Evolutionary conservation across 2,888 invertebrate species (phyloP).

Genomic region (Aporophyla nigra): DNA sequence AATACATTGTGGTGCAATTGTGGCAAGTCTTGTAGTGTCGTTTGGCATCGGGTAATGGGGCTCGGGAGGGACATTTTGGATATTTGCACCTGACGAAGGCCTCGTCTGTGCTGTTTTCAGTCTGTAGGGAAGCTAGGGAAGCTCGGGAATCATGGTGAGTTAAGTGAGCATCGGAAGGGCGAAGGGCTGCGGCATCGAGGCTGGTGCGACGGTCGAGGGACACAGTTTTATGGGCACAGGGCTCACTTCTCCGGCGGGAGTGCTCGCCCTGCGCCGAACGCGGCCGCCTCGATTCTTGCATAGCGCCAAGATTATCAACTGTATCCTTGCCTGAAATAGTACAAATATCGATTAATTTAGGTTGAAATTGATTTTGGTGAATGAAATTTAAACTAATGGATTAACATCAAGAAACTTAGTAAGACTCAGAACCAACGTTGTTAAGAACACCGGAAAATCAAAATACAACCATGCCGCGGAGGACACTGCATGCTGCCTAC

Average conservation of each 20-base stretch:
- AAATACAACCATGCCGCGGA: slow-evolving; percentile 70
- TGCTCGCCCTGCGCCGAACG: slow-evolving; percentile 86
- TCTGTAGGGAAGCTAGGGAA: slow-evolving; percentile 87
- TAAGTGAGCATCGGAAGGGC: slow-evolving; percentile 80
- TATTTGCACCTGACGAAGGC: slow-evolving; percentile 94
- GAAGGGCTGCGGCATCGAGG: slow-evolving; percentile 89
- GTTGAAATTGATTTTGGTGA: neutral
- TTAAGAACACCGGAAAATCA: slow-evolving; percentile 55
- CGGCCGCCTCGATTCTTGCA: slow-evolving; percentile 85
- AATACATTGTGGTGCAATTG: slow-evolving; percentile 98
- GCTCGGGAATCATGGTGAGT: slow-evolving; percentile 84
- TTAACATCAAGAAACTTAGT: slow-evolving; percentile 50
- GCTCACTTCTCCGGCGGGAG: slow-evolving; percentile 86
- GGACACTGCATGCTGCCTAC: slow-evolving; percentile 70
- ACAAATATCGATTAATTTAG: slow-evolving; percentile 14
- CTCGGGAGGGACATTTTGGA: slow-evolving; percentile 94
- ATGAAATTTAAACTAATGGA: slow-evolving; percentile 14
- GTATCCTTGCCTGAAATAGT: slow-evolving; percentile 88
- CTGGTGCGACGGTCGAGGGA: slow-evolving; percentile 91
- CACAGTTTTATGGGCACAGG: slow-evolving; percentile 81
- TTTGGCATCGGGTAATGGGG: slow-evolving; percentile 94
- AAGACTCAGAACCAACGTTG: slow-evolving; percentile 82
- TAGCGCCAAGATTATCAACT: slow-evolving; percentile 89
- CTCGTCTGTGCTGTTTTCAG: slow-evolving; percentile 88
- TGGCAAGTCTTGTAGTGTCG: slow-evolving; percentile 97